Conservation (phyloP, 2,113 vertebrate genomes). For the Mola mola region DNA sequence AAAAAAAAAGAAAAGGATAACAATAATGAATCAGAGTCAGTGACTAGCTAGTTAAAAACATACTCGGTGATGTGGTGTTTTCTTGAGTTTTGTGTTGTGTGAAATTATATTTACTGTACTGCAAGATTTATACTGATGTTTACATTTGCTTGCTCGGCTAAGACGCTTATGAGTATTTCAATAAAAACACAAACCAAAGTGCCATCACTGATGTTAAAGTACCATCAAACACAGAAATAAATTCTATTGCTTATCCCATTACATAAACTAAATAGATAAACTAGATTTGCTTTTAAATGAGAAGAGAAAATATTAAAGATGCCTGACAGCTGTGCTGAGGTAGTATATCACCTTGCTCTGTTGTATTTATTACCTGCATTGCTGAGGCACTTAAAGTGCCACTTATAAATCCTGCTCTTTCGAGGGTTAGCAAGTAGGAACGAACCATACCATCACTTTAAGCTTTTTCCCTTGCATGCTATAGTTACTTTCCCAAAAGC, state of each 20-base stretch:
- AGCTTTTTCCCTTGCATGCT: conserved; percentile 52
- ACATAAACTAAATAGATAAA: conserved; percentile 71
- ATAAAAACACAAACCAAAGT: conserved; percentile 31
- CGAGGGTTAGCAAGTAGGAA: conserved; percentile 72
- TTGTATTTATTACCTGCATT: conserved; percentile 79
- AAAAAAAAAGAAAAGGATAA: no score
- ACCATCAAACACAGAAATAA: conserved; percentile 49
- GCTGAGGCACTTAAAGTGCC: conserved; percentile 75
- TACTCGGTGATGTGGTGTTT: conserved; percentile 4
- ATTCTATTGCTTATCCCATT: conserved; percentile 57
- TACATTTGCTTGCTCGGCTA: conserved; percentile 6
- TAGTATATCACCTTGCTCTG: conserved; percentile 76
- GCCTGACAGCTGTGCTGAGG: conserved; percentile 70
- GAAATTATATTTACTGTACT: conserved; percentile 23
- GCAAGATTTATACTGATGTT: conserved; percentile 3
- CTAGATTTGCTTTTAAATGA: conserved; percentile 71
- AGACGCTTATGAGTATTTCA: conserved; percentile 9
- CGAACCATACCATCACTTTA: conserved; percentile 44
- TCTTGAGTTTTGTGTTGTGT: conserved; percentile 18
- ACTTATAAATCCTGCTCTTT: conserved; percentile 79
- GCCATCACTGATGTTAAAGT: conserved; percentile 36
- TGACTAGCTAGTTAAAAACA: conserved; percentile 1
- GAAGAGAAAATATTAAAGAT: conserved; percentile 68
- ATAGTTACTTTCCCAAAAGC: conserved; percentile 75
- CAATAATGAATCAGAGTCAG: no score